Base-by-base conservation (phyloP, 2,888 invertebrate genomes). In the Pterobdella sp. region DNA sequence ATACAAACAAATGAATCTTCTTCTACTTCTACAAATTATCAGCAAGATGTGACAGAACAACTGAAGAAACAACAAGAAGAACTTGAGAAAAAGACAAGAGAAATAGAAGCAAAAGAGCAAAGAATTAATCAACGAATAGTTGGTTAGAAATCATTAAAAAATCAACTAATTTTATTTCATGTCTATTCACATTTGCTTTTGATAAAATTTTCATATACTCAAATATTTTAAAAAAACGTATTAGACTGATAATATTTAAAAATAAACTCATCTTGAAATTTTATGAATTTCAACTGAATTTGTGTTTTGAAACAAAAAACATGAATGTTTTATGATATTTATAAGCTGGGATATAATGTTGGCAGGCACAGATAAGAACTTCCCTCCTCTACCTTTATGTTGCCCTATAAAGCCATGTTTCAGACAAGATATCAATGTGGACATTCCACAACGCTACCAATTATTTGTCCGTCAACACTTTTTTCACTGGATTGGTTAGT, bases 61-160 rank as follows among this genome's bases (percentile, higher is more conserved):
- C 78, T 85, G 32, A 81, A 84, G 75, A 79, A 81, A 72, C 78
- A 83, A 74, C 85, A 85, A 78, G 84, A 85, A 83, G 94, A 94
- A 84, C 84, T 94, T 75, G 94, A 95, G 84, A 87, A 91, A 75
- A 94, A 94, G 86, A 93, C 93, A 64, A 91, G 91, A 78, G 94
- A 94, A 83, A 83, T 94, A 76, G 90, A 91, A 73, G 87, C 92
- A 78, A 88, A 92, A 80, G 94, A 94, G 84, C 92, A 94, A 78
- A 93, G 93, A 67, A 64, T 77, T 49, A 71, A 76, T 42, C 68
- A 74, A 49, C n/a, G 60, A 4, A 4, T 56, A 26, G 60, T 56
- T 18, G 60, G 60, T 56, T 22, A 56, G 60, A n/a, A n/a, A n/a
- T n/a, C n/a, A n/a, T n/a, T n/a, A n/a, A n/a, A n/a, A n/a, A n/a